These are phyloP conservation scores for human (Homo sapiens) DNA, from an alignment of 2,113 vertebrate species.

Conservation along the genomic window GRCh38 chr18:55596501-55597000, in stretches of 20 bases:
- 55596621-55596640: too few relatives aligned
- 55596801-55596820: neutral
- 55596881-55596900: too few relatives aligned
- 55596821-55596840: neutral
- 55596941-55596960: too few relatives aligned
- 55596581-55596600: too few relatives aligned
- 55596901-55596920: too few relatives aligned
- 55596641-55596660: neutral
- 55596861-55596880: too few relatives aligned
- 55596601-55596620: too few relatives aligned
- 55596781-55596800: neutral
- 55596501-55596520: neutral
- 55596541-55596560: too few relatives aligned
- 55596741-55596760: neutral
- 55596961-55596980: too few relatives aligned
- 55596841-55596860: neutral
- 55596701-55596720: slow-evolving; percentile 20
- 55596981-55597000: too few relatives aligned
- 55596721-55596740: neutral
- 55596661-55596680: neutral
- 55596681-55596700: neutral
- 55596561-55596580: too few relatives aligned
- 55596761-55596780: neutral
- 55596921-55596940: too few relatives aligned
- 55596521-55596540: neutral